Percentiles rank a stretch among this genome's conserved stretches.
Evolutionary conservation across 2,888 invertebrate species (phyloP).

Genomic region (Chymomyza fuscimana): DNA sequence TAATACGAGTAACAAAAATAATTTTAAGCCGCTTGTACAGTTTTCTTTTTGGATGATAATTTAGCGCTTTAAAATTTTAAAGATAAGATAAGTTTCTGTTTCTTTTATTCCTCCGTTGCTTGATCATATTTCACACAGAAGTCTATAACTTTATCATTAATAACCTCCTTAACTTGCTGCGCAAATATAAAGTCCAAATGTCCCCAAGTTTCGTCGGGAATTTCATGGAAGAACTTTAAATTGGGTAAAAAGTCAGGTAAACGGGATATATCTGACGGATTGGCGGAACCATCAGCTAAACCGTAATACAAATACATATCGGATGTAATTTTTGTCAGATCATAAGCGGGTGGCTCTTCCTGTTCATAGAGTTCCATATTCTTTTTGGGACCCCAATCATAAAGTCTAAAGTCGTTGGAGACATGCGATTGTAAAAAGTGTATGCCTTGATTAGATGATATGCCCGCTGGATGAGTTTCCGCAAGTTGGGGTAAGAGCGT

Average conservation of each 20-base stretch:
- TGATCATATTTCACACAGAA: slow-evolving; percentile 55
- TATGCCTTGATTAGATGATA: slow-evolving; percentile 73
- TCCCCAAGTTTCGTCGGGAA: slow-evolving; percentile 68
- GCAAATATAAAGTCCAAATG: slow-evolving; percentile 76
- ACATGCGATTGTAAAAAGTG: slow-evolving; percentile 65
- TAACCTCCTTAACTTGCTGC: slow-evolving; percentile 54
- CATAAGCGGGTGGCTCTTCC: slow-evolving; percentile 62
- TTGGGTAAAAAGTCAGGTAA: slow-evolving; percentile 51
- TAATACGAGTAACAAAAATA: background rate
- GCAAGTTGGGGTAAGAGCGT: slow-evolving; percentile 65
- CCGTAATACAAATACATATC: slow-evolving; percentile 66
- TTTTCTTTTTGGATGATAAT: background rate
- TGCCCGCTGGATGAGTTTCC: slow-evolving; percentile 74
- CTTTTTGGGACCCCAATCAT: slow-evolving; percentile 62
- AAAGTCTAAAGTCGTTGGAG: slow-evolving; percentile 61
- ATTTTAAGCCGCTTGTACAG: background rate
- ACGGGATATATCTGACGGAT: slow-evolving; percentile 52
- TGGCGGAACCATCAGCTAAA: slow-evolving; percentile 60
- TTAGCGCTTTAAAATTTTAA: background rate
- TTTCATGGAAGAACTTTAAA: slow-evolving; percentile 52
- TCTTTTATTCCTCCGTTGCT: background rate
- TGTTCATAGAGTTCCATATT: slow-evolving; percentile 56
- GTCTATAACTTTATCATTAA: slow-evolving; percentile 62
- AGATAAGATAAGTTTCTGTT: background rate
- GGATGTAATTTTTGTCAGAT: slow-evolving; percentile 58